These are phyloP conservation scores for Sternotherus odoratus DNA, from an alignment of 2,797 vertebrate genomes.

Conservation along the genomic window DNA sequence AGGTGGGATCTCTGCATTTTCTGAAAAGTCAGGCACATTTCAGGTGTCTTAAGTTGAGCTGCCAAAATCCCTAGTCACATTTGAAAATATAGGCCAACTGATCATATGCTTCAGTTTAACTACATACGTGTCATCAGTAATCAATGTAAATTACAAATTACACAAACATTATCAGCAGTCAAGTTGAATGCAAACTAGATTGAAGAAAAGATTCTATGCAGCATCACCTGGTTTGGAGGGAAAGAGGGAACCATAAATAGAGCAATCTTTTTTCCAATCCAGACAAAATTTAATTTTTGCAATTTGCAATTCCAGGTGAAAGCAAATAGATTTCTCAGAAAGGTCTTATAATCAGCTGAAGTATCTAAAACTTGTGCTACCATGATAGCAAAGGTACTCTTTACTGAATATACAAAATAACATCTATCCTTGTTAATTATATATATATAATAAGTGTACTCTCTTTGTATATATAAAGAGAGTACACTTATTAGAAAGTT, in stretches of 20 bases:
- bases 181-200: constrained; percentile 70
- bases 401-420: background rate
- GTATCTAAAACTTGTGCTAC: background rate
- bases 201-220: constrained; percentile 40
- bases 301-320: background rate
- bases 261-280: background rate
- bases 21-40: constrained; percentile 44
- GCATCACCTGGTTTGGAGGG: constrained; percentile 59
- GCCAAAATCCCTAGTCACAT: constrained; percentile 64
- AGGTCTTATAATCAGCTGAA: background rate
- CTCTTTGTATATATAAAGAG: background rate
- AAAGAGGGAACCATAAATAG: constrained; percentile 51
- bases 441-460: too few relatives aligned
- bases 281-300: constrained; percentile 8
- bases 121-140: constrained; percentile 67
- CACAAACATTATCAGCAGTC: constrained; percentile 58
- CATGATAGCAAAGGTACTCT: background rate
- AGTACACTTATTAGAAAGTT: background rate
- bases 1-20: constrained; percentile 30
- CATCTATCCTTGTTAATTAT: background rate
- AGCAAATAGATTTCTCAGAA: background rate
- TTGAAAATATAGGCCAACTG: constrained; percentile 61
- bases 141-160: constrained; percentile 74
- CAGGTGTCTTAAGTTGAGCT: background rate
- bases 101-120: constrained; percentile 73